Conservation (phyloP, 2,797 vertebrate species). For the Sarcophilus harrisii region DNA sequence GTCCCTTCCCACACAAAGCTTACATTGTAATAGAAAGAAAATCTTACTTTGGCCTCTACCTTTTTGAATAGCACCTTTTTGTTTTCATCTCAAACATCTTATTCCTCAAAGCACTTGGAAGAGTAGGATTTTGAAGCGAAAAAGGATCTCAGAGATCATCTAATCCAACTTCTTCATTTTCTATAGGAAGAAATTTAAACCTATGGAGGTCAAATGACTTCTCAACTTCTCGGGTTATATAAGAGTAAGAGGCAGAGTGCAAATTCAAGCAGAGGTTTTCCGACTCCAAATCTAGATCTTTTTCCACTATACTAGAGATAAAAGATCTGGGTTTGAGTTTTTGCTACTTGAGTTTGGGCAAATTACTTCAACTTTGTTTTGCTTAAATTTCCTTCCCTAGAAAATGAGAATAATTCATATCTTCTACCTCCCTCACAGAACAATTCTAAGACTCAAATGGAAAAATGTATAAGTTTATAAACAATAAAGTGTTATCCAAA, state of each 20-base stretch:
- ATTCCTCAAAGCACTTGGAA: not conserved
- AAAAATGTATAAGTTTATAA: not conserved
- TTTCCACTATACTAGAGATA: not conserved
- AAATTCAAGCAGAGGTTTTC: not conserved
- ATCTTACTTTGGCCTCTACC: not conserved
- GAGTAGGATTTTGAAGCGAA: not conserved
- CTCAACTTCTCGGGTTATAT: not conserved
- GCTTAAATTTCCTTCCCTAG: not conserved
- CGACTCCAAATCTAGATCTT: not conserved
- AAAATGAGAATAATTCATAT: not conserved
- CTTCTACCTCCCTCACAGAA: not conserved
- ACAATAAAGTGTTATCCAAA: not conserved
- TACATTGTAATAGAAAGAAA: not conserved
- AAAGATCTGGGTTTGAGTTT: not conserved
- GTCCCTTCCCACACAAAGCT: slow-evolving; percentile 26
- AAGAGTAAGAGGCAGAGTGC: not conserved
- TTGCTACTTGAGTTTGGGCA: not conserved
- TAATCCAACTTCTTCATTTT: not conserved
- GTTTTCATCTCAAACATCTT: not conserved
- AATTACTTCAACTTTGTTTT: not conserved
- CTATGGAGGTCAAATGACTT: not conserved
- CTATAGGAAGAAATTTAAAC: not conserved
- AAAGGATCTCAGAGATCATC: not conserved
- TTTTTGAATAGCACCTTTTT: not conserved
- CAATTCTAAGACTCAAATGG: not conserved